A percentile compares a stretch with the other conserved stretches of the same genome.
phyloP scores from a whole-genome alignment of 2,797 vertebrate genomes.

The Kryptopterus vitreolus region DNA sequence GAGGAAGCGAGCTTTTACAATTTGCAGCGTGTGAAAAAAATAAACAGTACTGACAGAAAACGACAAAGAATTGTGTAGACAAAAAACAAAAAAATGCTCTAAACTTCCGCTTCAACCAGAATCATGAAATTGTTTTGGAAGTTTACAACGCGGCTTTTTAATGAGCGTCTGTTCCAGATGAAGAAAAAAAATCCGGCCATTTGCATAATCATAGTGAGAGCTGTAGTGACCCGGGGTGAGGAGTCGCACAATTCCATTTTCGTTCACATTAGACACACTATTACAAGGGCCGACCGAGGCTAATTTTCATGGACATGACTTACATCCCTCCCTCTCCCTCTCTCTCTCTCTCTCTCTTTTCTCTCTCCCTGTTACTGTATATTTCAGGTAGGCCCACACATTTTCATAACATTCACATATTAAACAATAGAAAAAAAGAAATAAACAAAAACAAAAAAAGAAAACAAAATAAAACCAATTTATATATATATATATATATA shows the following conservation, averaged over 20 bases:
- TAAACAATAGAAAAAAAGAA: too few relatives aligned
- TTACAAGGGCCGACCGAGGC: slow-evolving; percentile 14
- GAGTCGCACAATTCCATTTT: background rate
- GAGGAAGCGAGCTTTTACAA: background rate
- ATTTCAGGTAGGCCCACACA: too few relatives aligned
- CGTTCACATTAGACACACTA: background rate
- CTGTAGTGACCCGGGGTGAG: background rate
- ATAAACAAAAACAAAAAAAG: too few relatives aligned
- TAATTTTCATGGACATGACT: slow-evolving; percentile 3
- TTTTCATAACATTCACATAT: too few relatives aligned
- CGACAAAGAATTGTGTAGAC: background rate
- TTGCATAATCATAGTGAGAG: slow-evolving; percentile 32
- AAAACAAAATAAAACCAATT: too few relatives aligned
- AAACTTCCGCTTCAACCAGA: background rate
- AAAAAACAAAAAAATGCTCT: background rate
- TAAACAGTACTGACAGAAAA: background rate
- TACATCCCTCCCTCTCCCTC: background rate
- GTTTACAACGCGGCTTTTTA: slow-evolving; percentile 4
- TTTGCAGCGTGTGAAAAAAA: background rate
- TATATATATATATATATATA: too few relatives aligned
- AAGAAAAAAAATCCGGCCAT: slow-evolving; percentile 32
- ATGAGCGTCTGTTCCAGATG: slow-evolving; percentile 22
- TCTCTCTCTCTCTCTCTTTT: slow-evolving; percentile 3
- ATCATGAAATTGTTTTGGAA: slow-evolving; percentile 28
- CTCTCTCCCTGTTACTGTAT: background rate